A percentile compares a stretch with the other conserved stretches of the same genome.
These are phyloP conservation scores for Polydrusus cervinus DNA, from an alignment of 2,888 invertebrate genomes.

Conservation along the genomic window DNA sequence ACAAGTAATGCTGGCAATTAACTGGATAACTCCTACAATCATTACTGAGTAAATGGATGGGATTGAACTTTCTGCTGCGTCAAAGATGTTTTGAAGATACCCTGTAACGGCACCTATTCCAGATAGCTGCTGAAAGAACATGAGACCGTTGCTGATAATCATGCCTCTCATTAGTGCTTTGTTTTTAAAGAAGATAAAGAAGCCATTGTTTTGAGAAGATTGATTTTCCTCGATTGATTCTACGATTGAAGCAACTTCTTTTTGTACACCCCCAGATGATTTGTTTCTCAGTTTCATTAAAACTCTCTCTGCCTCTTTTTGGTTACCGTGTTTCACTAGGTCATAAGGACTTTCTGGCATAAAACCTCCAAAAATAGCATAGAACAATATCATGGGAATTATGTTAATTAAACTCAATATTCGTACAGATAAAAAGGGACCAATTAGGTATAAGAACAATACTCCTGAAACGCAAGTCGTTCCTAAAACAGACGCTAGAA, in stretches of 20 bases:
- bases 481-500: conserved; percentile 73
- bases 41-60: conserved; percentile 81
- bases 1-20: conserved; percentile 79
- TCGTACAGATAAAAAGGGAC: conserved; percentile 71
- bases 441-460: conserved; percentile 79
- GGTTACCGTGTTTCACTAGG: conserved; percentile 61
- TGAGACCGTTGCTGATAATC: conserved; percentile 66
- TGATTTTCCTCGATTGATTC: conserved; percentile 41
- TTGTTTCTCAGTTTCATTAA: conserved; percentile 74
- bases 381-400: conserved; percentile 52
- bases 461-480: conserved; percentile 75
- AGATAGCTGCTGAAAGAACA: conserved; percentile 66
- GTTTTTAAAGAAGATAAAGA: conserved; percentile 43
- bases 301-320: conserved; percentile 77
- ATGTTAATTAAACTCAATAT: conserved; percentile 49
- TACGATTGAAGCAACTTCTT: conserved; percentile 57
- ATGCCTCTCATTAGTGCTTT: conserved; percentile 63
- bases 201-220: conserved; percentile 22
- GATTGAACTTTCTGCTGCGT: conserved; percentile 66
- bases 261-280: conserved; percentile 42
- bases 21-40: conserved; percentile 84
- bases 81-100: conserved; percentile 83
- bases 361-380: conserved; percentile 46
- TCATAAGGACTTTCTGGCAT: conserved; percentile 59
- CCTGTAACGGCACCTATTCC: conserved; percentile 86